Evolutionary conservation across 2,797 vertebrate genomes (phyloP).

Genomic region (Leptoclinus maculatus): DNA sequence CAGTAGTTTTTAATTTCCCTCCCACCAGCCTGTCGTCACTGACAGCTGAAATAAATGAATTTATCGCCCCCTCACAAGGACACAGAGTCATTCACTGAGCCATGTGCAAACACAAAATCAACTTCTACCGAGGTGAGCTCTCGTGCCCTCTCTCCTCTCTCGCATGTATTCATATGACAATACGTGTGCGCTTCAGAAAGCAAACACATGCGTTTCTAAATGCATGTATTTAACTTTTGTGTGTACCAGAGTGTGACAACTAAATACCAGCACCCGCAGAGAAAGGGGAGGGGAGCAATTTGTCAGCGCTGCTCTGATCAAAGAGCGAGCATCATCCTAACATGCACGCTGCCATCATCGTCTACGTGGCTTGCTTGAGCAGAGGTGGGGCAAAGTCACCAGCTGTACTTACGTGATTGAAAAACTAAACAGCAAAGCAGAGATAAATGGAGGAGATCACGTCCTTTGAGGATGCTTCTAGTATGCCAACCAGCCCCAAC

Average conservation of each 20-base stretch:
- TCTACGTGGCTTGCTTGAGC: neutral
- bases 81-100: conserved; percentile 39
- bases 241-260: neutral
- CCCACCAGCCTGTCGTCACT: conserved; percentile 41
- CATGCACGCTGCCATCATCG: neutral
- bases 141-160: neutral
- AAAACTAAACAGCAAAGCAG: neutral
- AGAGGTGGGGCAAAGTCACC: neutral
- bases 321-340: neutral
- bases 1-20: conserved; percentile 53
- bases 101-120: conserved; percentile 20
- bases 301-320: neutral
- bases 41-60: conserved; percentile 52
- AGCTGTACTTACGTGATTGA: neutral
- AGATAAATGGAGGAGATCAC: neutral
- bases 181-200: neutral
- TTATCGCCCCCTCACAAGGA: conserved; percentile 58
- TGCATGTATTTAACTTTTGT: neutral
- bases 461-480: neutral
- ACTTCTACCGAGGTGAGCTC: neutral
- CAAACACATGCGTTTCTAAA: neutral
- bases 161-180: neutral
- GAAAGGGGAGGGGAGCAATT: neutral
- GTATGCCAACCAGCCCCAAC: neutral
- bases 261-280: neutral